Evolutionary conservation across 1,140 invertebrate genomes (phyloP).

Genomic region (Meloidogyne floridensis): DNA sequence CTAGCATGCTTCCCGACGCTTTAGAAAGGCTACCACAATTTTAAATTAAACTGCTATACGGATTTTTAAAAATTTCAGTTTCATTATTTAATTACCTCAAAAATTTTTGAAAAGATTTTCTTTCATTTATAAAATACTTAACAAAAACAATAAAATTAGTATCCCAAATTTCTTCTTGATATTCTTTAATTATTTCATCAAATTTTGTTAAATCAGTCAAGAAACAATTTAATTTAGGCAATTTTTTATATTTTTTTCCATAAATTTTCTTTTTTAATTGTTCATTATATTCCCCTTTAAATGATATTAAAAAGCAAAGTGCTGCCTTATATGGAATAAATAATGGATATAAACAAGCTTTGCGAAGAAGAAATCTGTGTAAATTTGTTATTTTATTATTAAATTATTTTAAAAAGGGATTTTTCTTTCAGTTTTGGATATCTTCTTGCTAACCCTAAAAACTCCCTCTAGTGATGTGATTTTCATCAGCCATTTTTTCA

Average conservation of each 20-base stretch:
- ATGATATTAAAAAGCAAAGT: background rate
- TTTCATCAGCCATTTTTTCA: no score
- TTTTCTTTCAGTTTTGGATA: no score
- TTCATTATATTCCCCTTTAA: background rate
- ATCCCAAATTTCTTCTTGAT: background rate
- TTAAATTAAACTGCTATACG: no score
- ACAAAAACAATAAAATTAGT: background rate
- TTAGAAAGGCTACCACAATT: no score
- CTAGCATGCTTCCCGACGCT: no score
- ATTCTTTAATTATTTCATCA: background rate
- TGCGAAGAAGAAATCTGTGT: background rate
- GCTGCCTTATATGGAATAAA: background rate
- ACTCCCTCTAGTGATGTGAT: no score
- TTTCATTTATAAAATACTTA: background rate
- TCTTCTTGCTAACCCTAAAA: no score
- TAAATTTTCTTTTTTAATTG: background rate
- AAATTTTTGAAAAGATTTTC: background rate
- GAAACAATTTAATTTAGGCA: background rate
- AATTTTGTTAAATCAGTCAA: background rate
- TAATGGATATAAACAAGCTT: background rate
- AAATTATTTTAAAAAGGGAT: no score
- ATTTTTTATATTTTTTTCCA: background rate
- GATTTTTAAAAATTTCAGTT: no score
- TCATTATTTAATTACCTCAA: background rate
- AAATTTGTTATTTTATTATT: no score